Evolutionary conservation across 1,140 invertebrate species (phyloP).

Genomic region (Helicoverpa armigera): DNA sequence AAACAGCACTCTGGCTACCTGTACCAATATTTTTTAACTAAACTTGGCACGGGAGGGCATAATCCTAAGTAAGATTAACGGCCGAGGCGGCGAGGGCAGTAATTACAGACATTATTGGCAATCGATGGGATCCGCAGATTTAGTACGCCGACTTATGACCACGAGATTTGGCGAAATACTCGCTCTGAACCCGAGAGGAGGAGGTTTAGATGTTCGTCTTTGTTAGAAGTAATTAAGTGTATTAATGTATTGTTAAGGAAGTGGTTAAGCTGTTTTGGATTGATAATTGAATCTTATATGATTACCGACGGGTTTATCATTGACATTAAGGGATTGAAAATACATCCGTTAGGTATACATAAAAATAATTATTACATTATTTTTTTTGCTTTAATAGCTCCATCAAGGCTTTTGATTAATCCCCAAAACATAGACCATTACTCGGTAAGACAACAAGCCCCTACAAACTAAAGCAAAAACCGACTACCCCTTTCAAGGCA

Average conservation of each 20-base stretch:
- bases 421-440: too few species aligned
- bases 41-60: constrained; percentile 62
- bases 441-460: background rate
- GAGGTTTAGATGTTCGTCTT: constrained; percentile 14
- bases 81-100: constrained; percentile 57
- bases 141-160: constrained; percentile 50
- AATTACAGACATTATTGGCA: constrained; percentile 68
- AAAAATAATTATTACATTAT: too few species aligned
- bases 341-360: too few species aligned
- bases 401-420: too few species aligned
- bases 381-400: too few species aligned
- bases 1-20: constrained; percentile 43
- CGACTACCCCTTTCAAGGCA: background rate
- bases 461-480: background rate
- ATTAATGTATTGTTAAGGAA: background rate
- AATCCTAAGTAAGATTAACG: constrained; percentile 71
- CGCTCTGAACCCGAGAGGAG: background rate
- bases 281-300: too few species aligned
- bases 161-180: constrained; percentile 36
- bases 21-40: constrained; percentile 67
- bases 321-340: too few species aligned
- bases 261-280: background rate
- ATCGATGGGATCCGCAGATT: constrained; percentile 62
- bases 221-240: constrained; percentile 8
- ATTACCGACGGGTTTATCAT: too few species aligned